Evolutionary conservation across 1,140 invertebrate genomes (phyloP), one percentile per base, ranked within the genome.

Genomic region (Marisa cornuarietis): DNA sequence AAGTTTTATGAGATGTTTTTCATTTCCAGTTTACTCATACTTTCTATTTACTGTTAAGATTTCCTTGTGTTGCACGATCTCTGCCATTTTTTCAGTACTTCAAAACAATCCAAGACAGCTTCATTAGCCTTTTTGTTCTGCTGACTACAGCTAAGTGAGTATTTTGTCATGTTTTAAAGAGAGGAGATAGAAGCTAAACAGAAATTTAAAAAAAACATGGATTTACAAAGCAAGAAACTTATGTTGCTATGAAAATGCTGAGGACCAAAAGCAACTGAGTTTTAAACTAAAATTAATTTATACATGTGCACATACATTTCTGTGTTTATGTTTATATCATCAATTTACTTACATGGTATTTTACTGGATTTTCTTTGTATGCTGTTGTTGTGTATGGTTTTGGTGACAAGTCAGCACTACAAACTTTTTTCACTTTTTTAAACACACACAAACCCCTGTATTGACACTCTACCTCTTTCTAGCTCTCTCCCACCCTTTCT

Each of bases 111-210:
- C 93, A 94, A 84, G 94, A 95, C 87, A 96, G 95, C 82, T 97
- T 97, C 91, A 94, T 97, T 81, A 97, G 94, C 87, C 94, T 98
- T 87, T 97, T 97, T 91, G 95, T 98, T 66, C 92, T 98, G 26
- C 92, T 97, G 0, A 98, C 96, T 0, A 97, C 96, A 26, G 96
- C 96, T 79, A 98, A 98, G 96, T 97, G 93, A 94, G 94, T 93
- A 76, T 16, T 31, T 49, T 62, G 54, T 22, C 9, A 18, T 75
- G 26, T 49, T 31, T 31, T 31, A 42, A 42, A 42, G 31, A 42
- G 6, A 42, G 31, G 31, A 42, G 31, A 42, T 42, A 42, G 31
- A 42, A 42, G 6, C 31, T 42, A 42, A 42, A 42, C 31, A 42
- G 31, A 42, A 42, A 42, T 42, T 42, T 42, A 42, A 42, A 42